Percentiles rank a stretch among this genome's conserved stretches.
phyloP scores from a whole-genome alignment of 2,888 invertebrate genomes.

The Euzetes globulus region DNA sequence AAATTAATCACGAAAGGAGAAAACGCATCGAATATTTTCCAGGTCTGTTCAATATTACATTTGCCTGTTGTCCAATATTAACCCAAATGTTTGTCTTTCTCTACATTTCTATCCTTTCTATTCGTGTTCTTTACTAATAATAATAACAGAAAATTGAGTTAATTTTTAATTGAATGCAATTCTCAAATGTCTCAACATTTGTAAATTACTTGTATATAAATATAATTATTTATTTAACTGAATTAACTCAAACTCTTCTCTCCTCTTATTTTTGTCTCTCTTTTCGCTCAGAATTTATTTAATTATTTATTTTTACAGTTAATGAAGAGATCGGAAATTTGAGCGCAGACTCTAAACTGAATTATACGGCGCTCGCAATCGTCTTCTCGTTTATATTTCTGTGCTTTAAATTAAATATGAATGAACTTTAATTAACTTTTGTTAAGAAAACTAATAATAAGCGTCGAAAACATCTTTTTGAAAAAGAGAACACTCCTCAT shows the following conservation, averaged over 20 bases:
- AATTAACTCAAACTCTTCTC: not conserved
- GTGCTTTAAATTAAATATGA: slow-evolving; percentile 20
- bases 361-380: not conserved
- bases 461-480: not conserved
- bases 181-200: not conserved
- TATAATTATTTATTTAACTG: slow-evolving; percentile 15
- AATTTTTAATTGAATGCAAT: slow-evolving; percentile 18
- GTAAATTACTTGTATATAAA: not conserved
- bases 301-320: slow-evolving; percentile 26
- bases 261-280: not conserved
- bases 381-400: not conserved
- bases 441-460: not conserved
- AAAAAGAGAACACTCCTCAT: not conserved
- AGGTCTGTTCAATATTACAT: slow-evolving; percentile 25
- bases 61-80: not conserved
- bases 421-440: slow-evolving; percentile 26
- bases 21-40: slow-evolving; percentile 38
- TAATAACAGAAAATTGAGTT: not conserved
- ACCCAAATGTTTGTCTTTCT: not conserved
- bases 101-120: not conserved
- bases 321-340: slow-evolving; percentile 13
- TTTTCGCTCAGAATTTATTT: not conserved
- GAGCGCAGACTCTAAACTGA: not conserved
- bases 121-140: not conserved
- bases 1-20: slow-evolving; percentile 36